Base-by-base conservation (phyloP, 1,140 invertebrate genomes). In the Panagrolaimus sp. region DNA sequence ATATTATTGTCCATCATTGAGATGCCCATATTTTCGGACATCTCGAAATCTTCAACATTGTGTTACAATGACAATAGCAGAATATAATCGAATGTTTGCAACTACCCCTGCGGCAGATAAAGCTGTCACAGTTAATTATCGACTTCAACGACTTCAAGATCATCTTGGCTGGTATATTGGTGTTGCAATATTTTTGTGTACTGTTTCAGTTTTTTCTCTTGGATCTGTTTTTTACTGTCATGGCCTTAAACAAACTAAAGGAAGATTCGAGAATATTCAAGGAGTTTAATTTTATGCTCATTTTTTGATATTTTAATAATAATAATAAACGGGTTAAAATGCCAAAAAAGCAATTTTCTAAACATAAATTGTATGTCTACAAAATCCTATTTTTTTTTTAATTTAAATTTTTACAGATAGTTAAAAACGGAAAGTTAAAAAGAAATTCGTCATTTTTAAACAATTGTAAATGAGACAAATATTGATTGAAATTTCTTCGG, bases 1-100 rank as follows among this genome's bases (percentile, higher is more conserved):
- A 4, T 80, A 82, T 63, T 80, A 77, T 48, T 80, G 78, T 73
- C 78, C 78, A 1, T 74, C 78, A 12, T 14, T 79, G 0, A 75
- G 17, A 14, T 63, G 48, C n/a, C 78, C 78, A 9, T 80, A 81
- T 68, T 83, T 80, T 45, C 65, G 78, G 14, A 79, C 78, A 14
- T 69, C 73, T 4, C 75, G 80, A 10, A 79, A 79, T 52, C 70
- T 72, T 43, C 46, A 70, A 24, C 45, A 52, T 7, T 79, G 78
- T 44, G 52, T 65, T 2, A 68, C 76, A 38, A 73, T 76, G 14
- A 79, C 79, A 5, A 63, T 76, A 21, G 65, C 63, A 15, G 72
- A 81, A 45, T 24, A 17, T 58, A 21, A 69, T 38, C n/a, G 55
- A 69, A 14, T 24, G 12, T 17, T 73, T 43, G 15, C 63, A 15